Evolutionary conservation across 2,113 vertebrate genomes (phyloP).

Genomic region (Pontoporia blainvillei): DNA sequence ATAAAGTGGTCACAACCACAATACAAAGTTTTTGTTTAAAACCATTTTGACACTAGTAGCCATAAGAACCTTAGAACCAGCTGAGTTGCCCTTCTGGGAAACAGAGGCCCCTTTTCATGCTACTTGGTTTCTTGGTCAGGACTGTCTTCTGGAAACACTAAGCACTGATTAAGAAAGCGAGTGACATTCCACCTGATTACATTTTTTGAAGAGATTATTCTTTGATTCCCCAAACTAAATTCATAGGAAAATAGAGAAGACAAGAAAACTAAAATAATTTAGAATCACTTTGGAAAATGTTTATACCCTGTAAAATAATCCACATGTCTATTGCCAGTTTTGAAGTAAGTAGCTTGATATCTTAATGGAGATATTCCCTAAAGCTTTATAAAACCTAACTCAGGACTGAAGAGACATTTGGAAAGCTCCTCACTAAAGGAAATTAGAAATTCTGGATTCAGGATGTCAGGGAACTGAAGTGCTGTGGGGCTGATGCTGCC

Average conservation of each 20-base stretch:
- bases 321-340: neutral
- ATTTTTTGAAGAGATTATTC: neutral
- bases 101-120: neutral
- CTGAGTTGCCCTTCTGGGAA: neutral
- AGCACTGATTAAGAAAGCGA: neutral
- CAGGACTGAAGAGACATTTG: neutral
- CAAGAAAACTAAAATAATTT: neutral
- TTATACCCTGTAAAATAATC: neutral
- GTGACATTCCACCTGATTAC: neutral
- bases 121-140: neutral
- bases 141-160: neutral
- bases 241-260: neutral
- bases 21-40: neutral
- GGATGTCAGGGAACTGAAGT: neutral
- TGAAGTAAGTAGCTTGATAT: neutral
- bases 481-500: neutral
- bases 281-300: neutral
- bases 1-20: neutral
- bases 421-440: neutral
- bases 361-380: neutral
- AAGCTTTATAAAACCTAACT: slow-evolving; percentile 9
- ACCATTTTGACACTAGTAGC: neutral
- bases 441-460: slow-evolving; percentile 40
- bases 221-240: neutral
- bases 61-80: neutral